Conservation (phyloP, 2,113 vertebrate species). For the Pedetes capensis region DNA sequence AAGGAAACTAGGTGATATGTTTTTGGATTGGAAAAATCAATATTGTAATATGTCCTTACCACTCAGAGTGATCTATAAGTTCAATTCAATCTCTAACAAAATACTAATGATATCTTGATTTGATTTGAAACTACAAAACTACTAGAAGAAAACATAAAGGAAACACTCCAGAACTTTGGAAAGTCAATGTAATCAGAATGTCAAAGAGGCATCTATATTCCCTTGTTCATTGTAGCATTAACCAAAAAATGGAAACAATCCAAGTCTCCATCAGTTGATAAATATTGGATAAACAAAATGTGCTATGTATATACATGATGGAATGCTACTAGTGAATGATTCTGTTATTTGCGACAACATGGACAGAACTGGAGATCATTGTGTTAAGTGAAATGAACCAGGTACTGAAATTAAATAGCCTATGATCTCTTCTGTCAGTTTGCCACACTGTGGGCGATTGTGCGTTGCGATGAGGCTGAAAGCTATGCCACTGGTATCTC, state of each 20-base stretch:
- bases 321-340: not conserved
- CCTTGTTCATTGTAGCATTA: not conserved
- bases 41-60: not conserved
- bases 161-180: not conserved
- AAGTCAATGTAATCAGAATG: not conserved
- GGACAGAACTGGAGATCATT: not conserved
- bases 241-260: not conserved
- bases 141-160: not conserved
- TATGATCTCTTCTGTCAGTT: no score
- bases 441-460: no score
- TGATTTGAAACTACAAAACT: not conserved
- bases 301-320: rapidly evolving
- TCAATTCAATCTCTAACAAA: not conserved
- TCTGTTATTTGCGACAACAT: not conserved
- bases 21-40: not conserved
- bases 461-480: no score
- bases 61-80: not conserved
- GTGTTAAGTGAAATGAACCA: not conserved
- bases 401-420: not conserved
- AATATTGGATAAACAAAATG: not conserved
- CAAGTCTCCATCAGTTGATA: not conserved
- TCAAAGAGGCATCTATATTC: not conserved
- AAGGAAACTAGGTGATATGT: not conserved
- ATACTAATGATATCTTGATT: not conserved
- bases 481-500: no score